These are phyloP conservation scores for Eupelmus urozonus DNA, from an alignment of 2,888 invertebrate genomes.

Conservation along the genomic window DNA sequence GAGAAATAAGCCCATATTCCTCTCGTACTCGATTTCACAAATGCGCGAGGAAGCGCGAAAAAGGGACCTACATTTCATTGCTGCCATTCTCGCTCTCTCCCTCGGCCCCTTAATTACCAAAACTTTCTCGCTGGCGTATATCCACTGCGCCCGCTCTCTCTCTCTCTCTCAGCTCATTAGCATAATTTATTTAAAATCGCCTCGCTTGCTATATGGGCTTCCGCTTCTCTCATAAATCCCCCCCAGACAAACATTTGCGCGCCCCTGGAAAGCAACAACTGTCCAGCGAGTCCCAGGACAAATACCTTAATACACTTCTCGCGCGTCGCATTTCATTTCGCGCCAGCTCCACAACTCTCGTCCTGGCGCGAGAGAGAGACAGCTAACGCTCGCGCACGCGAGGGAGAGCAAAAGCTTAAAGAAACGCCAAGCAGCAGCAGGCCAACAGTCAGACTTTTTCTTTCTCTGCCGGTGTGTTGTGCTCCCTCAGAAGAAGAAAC, in stretches of 20 bases:
- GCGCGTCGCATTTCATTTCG: conserved; percentile 36
- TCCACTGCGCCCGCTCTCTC: too few relatives aligned
- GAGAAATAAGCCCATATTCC: too few relatives aligned
- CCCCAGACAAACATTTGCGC: too few relatives aligned
- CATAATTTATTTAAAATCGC: neutral
- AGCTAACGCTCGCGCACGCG: neutral
- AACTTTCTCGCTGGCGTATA: too few relatives aligned
- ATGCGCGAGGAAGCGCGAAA: too few relatives aligned
- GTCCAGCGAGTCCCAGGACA: neutral
- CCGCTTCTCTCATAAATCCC: too few relatives aligned
- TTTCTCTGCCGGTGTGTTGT: too few relatives aligned
- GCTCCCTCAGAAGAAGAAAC: neutral
- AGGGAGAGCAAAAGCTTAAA: conserved; percentile 1
- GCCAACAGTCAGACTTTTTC: too few relatives aligned
- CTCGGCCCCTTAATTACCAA: neutral
- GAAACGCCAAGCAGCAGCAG: neutral
- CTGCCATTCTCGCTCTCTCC: too few relatives aligned
- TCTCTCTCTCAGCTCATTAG: neutral
- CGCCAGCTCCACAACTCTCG: neutral
- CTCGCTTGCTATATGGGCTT: neutral
- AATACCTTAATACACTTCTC: neutral
- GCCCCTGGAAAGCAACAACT: neutral
- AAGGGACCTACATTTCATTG: too few relatives aligned
- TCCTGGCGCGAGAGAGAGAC: neutral
- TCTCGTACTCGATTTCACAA: too few relatives aligned